Conservation (phyloP, 2,797 vertebrate species). For the Pseudochirops cupreus region DNA sequence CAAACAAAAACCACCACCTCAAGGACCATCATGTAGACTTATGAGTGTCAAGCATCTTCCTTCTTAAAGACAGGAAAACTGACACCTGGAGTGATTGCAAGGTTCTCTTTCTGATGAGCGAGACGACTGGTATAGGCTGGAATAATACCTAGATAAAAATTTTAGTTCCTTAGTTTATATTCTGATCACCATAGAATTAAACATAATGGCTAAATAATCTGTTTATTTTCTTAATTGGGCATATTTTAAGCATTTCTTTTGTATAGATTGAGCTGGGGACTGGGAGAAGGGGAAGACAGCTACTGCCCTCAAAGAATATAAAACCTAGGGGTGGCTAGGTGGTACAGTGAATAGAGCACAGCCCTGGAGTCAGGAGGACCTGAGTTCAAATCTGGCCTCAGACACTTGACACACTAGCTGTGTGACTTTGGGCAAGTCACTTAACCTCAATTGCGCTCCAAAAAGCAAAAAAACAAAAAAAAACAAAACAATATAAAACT, state of each 20-base stretch:
- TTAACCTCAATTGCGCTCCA: too few relatives aligned
- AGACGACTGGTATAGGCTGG: background rate
- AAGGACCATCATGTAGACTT: background rate
- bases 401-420: too few relatives aligned
- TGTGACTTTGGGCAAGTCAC: too few relatives aligned
- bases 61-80: conserved; percentile 15
- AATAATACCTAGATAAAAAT: background rate
- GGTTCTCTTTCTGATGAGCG: background rate
- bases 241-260: background rate
- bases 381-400: too few relatives aligned
- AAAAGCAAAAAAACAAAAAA: too few relatives aligned
- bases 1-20: background rate
- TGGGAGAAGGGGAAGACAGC: background rate
- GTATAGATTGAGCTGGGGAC: background rate
- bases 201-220: background rate
- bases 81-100: background rate
- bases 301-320: background rate
- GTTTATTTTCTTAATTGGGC: background rate
- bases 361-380: too few relatives aligned
- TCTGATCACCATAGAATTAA: background rate
- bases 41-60: conserved; percentile 3
- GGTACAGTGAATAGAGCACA: too few relatives aligned
- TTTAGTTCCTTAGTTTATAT: background rate
- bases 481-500: background rate
- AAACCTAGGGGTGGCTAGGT: background rate